Base-by-base conservation (phyloP, 2,888 invertebrate genomes). In the Pegoplata infirma region DNA sequence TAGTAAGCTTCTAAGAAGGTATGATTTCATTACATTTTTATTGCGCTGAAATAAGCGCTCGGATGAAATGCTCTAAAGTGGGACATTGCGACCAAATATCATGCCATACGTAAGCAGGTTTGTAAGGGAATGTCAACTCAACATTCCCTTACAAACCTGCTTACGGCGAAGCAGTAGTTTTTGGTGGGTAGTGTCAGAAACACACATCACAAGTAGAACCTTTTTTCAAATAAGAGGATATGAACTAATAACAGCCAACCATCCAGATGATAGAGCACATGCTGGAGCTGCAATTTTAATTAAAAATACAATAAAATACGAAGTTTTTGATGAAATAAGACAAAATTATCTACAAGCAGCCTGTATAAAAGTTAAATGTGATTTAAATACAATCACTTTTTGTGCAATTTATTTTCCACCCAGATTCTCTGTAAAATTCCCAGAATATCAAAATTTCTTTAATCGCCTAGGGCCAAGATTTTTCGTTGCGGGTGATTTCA, bases 251-350 rank as follows among this genome's bases (percentile, higher is more conserved):
- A 51, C 12, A 25, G 28, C 74, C 16, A 77, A 77, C n/a, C 80
- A 80, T 66, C 77, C 72, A 44, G 73, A 80, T 59, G 69, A 72
- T 2, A 77, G 55, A 71, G 71, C 71, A 8, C 78, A 80, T 66
- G 78, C 49, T 6, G 74, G 73, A 12, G 14, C 77, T 17, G 68
- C 69, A 7, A 40, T n/a, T n/a, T n/a, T n/a, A n/a, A 72, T 75
- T 8, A 81, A 72, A 58, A 40, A 12, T 28, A 32, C 8, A 47
- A 28, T 80, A 12, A 69, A 64, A 63, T 64, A 73, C 17, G 47
- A 53, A 68, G 49, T 63, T 25, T 28, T 36, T 19, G 53, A 59
- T 32, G 25, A 23, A 49, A 51, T 69, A n/a, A n/a, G n/a, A n/a
- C n/a, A 25, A 7, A 14, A 40, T 3, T 58, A 23, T 28, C 6